phyloP scores from a whole-genome alignment of 2,888 invertebrate species.

The Craniophora ligustri region DNA sequence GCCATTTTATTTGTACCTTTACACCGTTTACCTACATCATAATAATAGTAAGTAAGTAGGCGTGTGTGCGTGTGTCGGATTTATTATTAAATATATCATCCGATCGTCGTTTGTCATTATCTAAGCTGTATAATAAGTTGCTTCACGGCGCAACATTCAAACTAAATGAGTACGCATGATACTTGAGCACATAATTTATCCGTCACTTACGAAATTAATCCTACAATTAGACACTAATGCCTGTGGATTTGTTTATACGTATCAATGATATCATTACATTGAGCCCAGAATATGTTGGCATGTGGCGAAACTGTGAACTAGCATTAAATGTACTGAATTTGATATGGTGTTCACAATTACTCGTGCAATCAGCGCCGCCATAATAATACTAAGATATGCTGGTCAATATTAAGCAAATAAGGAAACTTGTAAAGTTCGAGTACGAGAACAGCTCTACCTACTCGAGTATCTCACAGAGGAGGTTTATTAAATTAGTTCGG shows the following conservation, averaged over 20 bases:
- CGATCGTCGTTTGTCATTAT: slow-evolving; percentile 26
- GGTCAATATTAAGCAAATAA: slow-evolving; percentile 27
- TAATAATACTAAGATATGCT: background rate
- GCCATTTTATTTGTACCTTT: no score
- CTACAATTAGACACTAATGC: slow-evolving; percentile 62
- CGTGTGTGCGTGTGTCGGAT: background rate
- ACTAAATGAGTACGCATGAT: slow-evolving; percentile 33
- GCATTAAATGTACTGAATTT: background rate
- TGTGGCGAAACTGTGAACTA: background rate
- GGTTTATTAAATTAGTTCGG: slow-evolving; percentile 32
- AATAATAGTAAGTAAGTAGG: background rate
- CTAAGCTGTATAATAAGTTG: slow-evolving; percentile 43
- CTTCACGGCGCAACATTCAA: slow-evolving; percentile 35
- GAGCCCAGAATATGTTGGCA: background rate
- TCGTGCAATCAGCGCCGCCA: background rate
- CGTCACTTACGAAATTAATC: slow-evolving; percentile 68
- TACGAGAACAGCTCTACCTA: background rate
- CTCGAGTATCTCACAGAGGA: background rate
- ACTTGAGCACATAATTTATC: slow-evolving; percentile 59
- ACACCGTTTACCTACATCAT: background rate
- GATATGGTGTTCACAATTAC: background rate
- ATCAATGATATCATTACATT: slow-evolving; percentile 32
- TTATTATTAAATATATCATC: slow-evolving; percentile 15
- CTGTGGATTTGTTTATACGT: slow-evolving; percentile 57
- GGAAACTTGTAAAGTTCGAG: slow-evolving; percentile 13